phyloP scores from a whole-genome alignment of 2,797 vertebrate species.

The Selene dorsalis region DNA sequence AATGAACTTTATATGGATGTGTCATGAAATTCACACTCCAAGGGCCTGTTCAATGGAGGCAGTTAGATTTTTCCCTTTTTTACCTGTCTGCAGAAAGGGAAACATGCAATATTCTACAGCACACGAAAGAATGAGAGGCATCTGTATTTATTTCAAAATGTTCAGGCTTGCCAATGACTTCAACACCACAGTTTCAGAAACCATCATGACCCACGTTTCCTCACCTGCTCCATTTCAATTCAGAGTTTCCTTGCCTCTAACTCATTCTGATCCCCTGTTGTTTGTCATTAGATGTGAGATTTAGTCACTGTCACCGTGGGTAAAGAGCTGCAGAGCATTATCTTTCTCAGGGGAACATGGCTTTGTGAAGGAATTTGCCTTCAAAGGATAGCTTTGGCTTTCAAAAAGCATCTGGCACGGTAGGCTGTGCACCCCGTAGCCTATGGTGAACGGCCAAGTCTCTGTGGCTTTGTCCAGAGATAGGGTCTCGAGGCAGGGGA shows the following conservation, averaged over 20 bases:
- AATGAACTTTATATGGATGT: slow-evolving; percentile 72
- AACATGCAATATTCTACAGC: slow-evolving; percentile 30
- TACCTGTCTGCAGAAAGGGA: slow-evolving; percentile 50
- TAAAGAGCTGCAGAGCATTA: slow-evolving; percentile 56
- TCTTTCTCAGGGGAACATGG: slow-evolving; percentile 56
- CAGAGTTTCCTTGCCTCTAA: slow-evolving; percentile 25
- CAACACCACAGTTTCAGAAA: not conserved
- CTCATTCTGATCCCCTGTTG: slow-evolving; percentile 28
- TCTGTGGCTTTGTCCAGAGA: slow-evolving; percentile 74
- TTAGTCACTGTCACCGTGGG: slow-evolving; percentile 44
- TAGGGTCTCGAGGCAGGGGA: slow-evolving; percentile 74
- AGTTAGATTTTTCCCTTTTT: slow-evolving; percentile 31
- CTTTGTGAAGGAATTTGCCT: slow-evolving; percentile 74
- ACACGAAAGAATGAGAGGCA: slow-evolving; percentile 9
- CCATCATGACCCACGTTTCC: slow-evolving; percentile 19
- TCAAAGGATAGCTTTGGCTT: slow-evolving; percentile 71
- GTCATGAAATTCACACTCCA: slow-evolving; percentile 69
- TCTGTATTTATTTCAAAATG: slow-evolving; percentile 7
- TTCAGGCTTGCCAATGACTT: slow-evolving; percentile 33
- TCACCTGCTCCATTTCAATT: slow-evolving; percentile 40
- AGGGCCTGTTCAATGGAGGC: slow-evolving; percentile 48
- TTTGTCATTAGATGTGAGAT: slow-evolving; percentile 63
- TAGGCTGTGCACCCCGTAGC: slow-evolving; percentile 68
- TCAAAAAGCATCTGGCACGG: slow-evolving; percentile 72
- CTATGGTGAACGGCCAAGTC: slow-evolving; percentile 78